Evolutionary conservation across 1,140 invertebrate species (phyloP).

Genomic region (Hylaeus anthracinus): DNA sequence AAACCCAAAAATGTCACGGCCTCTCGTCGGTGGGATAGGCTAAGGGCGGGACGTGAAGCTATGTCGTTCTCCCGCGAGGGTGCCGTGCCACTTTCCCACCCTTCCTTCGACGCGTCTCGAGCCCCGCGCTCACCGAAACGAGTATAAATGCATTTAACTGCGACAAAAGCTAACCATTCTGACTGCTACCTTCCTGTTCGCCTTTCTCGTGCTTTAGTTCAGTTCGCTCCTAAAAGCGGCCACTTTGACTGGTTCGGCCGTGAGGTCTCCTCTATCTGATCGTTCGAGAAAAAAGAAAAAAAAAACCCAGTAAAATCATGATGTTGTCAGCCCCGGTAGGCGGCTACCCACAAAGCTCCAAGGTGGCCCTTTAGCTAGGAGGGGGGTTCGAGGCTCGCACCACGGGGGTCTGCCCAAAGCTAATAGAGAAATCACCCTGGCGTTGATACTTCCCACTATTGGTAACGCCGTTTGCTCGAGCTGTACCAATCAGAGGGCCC

Average conservation of each 20-base stretch:
- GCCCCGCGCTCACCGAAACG: not conserved
- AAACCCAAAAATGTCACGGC: slow-evolving; percentile 54
- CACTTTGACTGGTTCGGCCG: slow-evolving; percentile 44
- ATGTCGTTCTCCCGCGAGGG: slow-evolving; percentile 55
- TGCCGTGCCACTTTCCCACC: slow-evolving; percentile 60
- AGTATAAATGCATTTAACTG: slow-evolving; percentile 38
- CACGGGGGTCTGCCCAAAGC: slow-evolving; percentile 61
- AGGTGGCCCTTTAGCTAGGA: slow-evolving; percentile 58
- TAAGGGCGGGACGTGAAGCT: slow-evolving; percentile 68
- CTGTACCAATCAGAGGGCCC: slow-evolving; percentile 44
- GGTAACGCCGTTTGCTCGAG: slow-evolving; percentile 59
- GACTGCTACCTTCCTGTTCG: slow-evolving; percentile 21
- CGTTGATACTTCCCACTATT: slow-evolving; percentile 68
- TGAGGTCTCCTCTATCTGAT: slow-evolving; percentile 55
- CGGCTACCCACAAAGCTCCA: slow-evolving; percentile 64
- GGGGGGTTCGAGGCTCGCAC: slow-evolving; percentile 48
- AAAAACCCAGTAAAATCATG: slow-evolving; percentile 65
- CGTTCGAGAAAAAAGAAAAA: slow-evolving; percentile 31
- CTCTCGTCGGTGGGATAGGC: slow-evolving; percentile 43
- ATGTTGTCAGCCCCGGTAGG: slow-evolving; percentile 56
- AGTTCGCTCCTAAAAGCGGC: slow-evolving; percentile 53
- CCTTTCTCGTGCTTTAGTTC: slow-evolving; percentile 42
- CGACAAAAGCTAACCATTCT: slow-evolving; percentile 32
- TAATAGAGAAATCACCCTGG: slow-evolving; percentile 73
- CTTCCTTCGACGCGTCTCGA: slow-evolving; percentile 4